Conservation (phyloP, 2,888 invertebrate species). For the Xanthia icteritia region DNA sequence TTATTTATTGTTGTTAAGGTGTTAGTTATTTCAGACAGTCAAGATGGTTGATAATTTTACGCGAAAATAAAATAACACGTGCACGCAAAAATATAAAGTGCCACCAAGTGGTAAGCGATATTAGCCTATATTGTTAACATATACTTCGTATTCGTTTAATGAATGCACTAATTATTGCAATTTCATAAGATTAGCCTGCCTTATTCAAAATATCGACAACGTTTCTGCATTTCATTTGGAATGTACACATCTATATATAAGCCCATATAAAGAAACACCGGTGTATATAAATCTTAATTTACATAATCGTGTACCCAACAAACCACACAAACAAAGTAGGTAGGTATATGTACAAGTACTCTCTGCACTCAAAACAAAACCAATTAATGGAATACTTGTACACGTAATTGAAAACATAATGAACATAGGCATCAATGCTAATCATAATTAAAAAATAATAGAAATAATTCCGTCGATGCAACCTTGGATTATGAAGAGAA, state of each 20-base stretch:
- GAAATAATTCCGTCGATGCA: neutral
- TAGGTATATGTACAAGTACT: constrained; percentile 2
- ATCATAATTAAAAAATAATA: constrained; percentile 12
- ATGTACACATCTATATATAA: constrained; percentile 28
- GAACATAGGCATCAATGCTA: constrained; percentile 5
- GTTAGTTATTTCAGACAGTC: neutral
- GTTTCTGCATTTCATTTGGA: constrained; percentile 23
- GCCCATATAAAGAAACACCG: neutral
- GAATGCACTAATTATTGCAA: neutral
- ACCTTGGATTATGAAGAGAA: constrained; percentile 3
- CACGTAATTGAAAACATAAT: constrained; percentile 16
- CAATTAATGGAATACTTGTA: constrained; percentile 37
- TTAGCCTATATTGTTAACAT: neutral
- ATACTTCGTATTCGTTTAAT: neutral
- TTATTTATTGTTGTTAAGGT: too few species aligned
- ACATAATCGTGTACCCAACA: constrained; percentile 1
- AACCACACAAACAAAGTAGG: constrained; percentile 1
- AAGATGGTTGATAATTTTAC: neutral
- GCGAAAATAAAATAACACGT: too few species aligned
- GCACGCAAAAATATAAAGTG: neutral
- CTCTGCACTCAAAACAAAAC: constrained; percentile 9
- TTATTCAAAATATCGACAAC: neutral
- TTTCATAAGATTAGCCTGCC: neutral
- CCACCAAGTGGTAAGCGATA: neutral
- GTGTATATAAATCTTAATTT: constrained; percentile 13